A percentile compares a stretch with the other conserved stretches of the same genome.
Conservation (phyloP, 2,888 invertebrate genomes). For the Drosophila suboccidentalis region DNA sequence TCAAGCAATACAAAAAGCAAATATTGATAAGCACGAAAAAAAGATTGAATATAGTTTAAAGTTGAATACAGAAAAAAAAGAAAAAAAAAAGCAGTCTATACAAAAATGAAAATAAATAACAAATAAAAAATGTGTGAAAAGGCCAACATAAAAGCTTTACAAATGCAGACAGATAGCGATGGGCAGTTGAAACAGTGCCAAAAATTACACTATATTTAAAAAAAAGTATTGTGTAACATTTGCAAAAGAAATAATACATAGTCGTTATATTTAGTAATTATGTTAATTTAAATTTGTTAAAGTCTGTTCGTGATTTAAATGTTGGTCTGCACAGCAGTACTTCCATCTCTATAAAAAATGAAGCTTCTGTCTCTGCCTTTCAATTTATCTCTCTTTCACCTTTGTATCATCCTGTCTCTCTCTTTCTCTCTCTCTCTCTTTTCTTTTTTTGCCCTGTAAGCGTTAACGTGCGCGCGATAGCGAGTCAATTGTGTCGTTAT, state of each 20-base stretch:
- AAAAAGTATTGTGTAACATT: neutral
- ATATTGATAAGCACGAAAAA: conserved; percentile 73
- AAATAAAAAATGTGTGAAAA: conserved; percentile 58
- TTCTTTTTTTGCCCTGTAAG: conserved; percentile 13
- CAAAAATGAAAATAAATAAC: conserved; percentile 50
- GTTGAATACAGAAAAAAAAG: conserved; percentile 16
- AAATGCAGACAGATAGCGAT: conserved; percentile 36
- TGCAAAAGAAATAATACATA: neutral
- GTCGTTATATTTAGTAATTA: neutral
- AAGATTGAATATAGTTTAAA: conserved; percentile 46
- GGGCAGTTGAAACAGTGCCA: conserved; percentile 28
- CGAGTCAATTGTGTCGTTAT: conserved; percentile 78
- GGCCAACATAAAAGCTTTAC: conserved; percentile 55
- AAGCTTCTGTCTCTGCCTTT: neutral
- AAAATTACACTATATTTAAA: neutral
- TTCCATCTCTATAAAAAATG: conserved; percentile 19
- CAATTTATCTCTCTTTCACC: conserved; percentile 2
- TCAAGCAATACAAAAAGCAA: conserved; percentile 59
- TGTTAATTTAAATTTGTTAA: neutral
- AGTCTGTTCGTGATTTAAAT: neutral
- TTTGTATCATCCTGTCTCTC: conserved; percentile 3
- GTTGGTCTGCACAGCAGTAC: neutral
- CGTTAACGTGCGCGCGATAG: conserved; percentile 68
- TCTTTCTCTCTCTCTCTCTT: neutral
- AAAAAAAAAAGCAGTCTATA: conserved; percentile 36